Percentiles rank a stretch among this genome's conserved stretches.
Evolutionary conservation across 2,888 invertebrate genomes (phyloP).

Genomic region (Epistrophe eligans): DNA sequence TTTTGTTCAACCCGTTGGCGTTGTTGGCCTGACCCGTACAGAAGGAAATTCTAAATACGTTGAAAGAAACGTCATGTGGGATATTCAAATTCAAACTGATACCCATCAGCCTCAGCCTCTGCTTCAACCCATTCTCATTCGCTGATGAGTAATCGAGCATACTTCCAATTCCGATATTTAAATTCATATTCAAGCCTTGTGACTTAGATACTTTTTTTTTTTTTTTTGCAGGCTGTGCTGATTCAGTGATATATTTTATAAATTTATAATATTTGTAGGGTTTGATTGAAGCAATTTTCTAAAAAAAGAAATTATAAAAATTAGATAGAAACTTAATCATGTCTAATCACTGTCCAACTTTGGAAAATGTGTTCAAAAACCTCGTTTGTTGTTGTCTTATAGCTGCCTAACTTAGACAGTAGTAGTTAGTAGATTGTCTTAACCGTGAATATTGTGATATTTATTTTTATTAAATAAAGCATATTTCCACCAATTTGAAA

Average conservation of each 20-base stretch:
- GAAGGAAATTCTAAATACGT: constrained; percentile 40
- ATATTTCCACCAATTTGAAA: no score
- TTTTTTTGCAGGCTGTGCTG: neutral
- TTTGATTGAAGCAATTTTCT: neutral
- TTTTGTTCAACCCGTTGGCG: constrained; percentile 14
- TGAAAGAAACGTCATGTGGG: constrained; percentile 50
- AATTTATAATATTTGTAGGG: neutral
- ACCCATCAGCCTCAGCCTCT: constrained; percentile 34
- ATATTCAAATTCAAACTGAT: constrained; percentile 55
- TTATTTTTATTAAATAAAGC: no score
- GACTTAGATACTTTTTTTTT: constrained; percentile 1
- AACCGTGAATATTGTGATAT: no score
- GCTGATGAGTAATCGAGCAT: constrained; percentile 67
- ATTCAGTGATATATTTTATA: neutral
- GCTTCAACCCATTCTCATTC: constrained; percentile 16
- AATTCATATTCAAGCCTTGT: constrained; percentile 31
- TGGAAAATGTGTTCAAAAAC: no score
- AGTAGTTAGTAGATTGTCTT: no score
- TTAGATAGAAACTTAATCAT: no score
- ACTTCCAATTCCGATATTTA: constrained; percentile 68
- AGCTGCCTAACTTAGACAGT: no score
- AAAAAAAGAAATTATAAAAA: no score
- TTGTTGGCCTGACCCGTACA: constrained; percentile 16
- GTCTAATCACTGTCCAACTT: no score
- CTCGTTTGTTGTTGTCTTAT: no score